Evolutionary conservation across 2,113 vertebrate species (phyloP).

Genomic region (Bostrychus sinensis): DNA sequence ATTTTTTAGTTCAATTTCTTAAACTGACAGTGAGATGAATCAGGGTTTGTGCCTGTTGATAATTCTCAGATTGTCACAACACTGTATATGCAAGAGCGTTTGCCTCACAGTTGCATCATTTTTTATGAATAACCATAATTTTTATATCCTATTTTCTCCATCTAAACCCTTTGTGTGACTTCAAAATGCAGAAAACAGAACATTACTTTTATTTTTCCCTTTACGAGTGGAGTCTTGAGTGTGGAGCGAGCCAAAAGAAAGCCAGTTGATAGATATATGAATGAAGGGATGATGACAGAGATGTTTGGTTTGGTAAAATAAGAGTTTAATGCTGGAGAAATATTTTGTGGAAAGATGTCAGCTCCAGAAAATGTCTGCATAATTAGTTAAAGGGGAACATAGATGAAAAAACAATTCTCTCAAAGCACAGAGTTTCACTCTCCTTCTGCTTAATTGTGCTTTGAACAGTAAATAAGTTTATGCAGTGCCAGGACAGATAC

Average conservation of each 20-base stretch:
- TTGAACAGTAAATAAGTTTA: background rate
- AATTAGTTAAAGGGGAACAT: background rate
- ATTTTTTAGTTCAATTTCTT: background rate
- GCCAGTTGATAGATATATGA: constrained; percentile 6
- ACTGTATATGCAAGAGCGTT: background rate
- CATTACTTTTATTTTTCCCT: background rate
- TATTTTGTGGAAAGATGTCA: background rate
- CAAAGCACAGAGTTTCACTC: background rate
- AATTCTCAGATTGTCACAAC: background rate
- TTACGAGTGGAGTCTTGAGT: background rate
- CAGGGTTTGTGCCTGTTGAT: background rate
- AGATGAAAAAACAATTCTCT: constrained; percentile 3
- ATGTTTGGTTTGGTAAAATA: constrained; percentile 1
- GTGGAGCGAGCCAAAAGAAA: background rate
- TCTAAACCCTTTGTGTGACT: background rate
- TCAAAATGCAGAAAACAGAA: constrained; percentile 4
- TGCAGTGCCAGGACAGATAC: background rate
- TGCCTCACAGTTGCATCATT: background rate
- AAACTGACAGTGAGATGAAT: background rate
- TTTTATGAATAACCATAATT: too few species aligned
- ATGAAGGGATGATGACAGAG: background rate
- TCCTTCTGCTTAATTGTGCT: constrained; percentile 8
- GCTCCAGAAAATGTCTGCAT: background rate
- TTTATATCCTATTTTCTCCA: background rate
- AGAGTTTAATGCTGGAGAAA: background rate